A percentile compares a stretch with the other conserved stretches of the same genome.
phyloP scores from a whole-genome alignment of 2,113 vertebrate genomes.

The Bos javanicus region DNA sequence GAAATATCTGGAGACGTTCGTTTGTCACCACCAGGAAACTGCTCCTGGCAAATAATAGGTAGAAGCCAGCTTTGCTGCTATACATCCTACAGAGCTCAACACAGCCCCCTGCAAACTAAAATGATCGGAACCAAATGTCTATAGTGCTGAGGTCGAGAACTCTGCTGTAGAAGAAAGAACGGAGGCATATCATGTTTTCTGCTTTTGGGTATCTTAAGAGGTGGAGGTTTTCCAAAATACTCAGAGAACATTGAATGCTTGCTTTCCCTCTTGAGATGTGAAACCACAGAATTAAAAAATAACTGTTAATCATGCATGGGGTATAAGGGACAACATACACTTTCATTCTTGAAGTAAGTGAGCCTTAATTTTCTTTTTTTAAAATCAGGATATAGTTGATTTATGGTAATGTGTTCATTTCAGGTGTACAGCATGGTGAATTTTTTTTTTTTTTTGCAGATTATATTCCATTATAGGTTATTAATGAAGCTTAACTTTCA shows the following conservation, averaged over 20 bases:
- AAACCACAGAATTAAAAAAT: neutral
- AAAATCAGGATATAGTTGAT: neutral
- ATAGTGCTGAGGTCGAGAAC: neutral
- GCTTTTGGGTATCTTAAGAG: neutral
- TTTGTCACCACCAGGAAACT: neutral
- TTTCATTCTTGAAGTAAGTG: neutral
- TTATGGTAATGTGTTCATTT: neutral
- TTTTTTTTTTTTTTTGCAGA: neutral
- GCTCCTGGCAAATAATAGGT: accelerated
- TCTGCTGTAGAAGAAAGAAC: neutral
- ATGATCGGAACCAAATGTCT: neutral
- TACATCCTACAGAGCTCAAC: accelerated
- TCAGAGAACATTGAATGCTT: neutral
- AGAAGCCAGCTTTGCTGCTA: neutral
- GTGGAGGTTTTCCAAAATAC: neutral
- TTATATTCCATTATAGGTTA: neutral
- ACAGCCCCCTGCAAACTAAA: too few relatives aligned
- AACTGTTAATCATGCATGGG: neutral
- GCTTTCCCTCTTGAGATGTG: neutral
- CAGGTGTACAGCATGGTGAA: neutral
- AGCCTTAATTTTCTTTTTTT: neutral
- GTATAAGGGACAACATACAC: neutral
- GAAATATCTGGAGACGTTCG: neutral
- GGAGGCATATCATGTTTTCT: neutral
- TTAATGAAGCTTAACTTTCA: neutral